Evolutionary conservation across 2,888 invertebrate genomes (phyloP).

Genomic region (Lepas anatifera): DNA sequence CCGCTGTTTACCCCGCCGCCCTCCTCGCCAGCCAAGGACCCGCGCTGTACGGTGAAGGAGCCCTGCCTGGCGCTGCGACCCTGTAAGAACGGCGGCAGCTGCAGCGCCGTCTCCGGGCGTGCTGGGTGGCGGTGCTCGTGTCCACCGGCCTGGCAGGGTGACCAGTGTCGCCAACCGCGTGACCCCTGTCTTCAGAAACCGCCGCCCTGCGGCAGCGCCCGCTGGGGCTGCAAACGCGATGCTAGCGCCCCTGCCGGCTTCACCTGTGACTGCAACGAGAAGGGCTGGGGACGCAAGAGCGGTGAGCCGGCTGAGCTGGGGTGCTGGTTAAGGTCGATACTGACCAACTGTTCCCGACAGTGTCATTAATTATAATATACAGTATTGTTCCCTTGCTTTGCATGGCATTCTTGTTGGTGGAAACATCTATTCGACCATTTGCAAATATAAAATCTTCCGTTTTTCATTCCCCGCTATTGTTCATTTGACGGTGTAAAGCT

Average conservation of each 20-base stretch:
- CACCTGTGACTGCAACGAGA: not conserved
- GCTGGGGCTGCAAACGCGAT: not conserved
- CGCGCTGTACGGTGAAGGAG: not conserved
- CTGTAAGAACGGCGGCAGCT: not conserved
- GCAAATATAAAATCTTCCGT: too few species aligned
- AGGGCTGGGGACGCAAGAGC: not conserved
- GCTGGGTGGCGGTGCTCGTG: not conserved
- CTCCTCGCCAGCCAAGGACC: too few species aligned
- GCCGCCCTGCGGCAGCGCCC: not conserved
- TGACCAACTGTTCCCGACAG: too few species aligned
- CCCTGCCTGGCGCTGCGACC: not conserved
- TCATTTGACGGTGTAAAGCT: too few species aligned
- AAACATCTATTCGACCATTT: too few species aligned
- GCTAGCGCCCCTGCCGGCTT: not conserved
- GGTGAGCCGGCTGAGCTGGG: too few species aligned
- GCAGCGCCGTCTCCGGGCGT: too few species aligned
- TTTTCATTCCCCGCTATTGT: too few species aligned
- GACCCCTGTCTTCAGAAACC: not conserved
- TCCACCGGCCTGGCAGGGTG: not conserved
- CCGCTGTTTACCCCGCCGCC: not conserved
- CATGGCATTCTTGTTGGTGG: too few species aligned
- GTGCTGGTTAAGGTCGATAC: too few species aligned
- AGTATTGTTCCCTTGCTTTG: too few species aligned
- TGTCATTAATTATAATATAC: too few species aligned
- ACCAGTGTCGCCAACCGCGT: not conserved